Base-by-base conservation (phyloP, 2,888 invertebrate species). In the Drosophila macrothrix region DNA sequence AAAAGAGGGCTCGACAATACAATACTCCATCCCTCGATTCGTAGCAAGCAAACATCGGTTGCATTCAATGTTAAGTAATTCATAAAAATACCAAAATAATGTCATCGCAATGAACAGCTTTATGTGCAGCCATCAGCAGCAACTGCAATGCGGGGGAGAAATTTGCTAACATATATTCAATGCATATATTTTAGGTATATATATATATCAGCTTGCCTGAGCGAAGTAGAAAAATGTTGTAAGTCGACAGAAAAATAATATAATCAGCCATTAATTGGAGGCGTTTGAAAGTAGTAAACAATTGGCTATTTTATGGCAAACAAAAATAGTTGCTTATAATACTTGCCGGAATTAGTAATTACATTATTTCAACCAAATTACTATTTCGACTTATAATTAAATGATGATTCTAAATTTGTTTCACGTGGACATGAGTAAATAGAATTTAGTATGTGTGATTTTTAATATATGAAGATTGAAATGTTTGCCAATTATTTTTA, bases 41-140 rank as follows among this genome's bases (percentile, higher is more conserved):
- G 16, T 49, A 22, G 28, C 64, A 39, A 52, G 22, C 39, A 46
- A 63, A 53, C 46, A 52, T 66, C 37, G 43, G 41, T 67, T 62
- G 59, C 50, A 62, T 77, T 55, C 69, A 69, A 82, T 67, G 76
- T 50, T 46, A 56, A 62, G 73, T 73, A 79, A 84, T 88, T 69
- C 73, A 41, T 29, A 70, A 83, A 88, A 85, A 80, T 73, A 78
- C 78, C 71, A 67, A 83, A 85, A 83, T 88, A 78, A 73, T 78
- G 78, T 80, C 78, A 84, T 60, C 49, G 63, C 64, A 64, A 60
- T 77, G 65, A 69, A 67, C 63, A 73, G 56, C 58, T 73, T 78
- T 78, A 69, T 63, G 67, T 54, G 66, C 78, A 59, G 59, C 37
- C 49, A 59, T 64, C 56, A 63, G 53, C 62, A 16, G 25, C 19